Conservation (phyloP, 2,888 invertebrate species). For the Tanytarsus gracilentus region DNA sequence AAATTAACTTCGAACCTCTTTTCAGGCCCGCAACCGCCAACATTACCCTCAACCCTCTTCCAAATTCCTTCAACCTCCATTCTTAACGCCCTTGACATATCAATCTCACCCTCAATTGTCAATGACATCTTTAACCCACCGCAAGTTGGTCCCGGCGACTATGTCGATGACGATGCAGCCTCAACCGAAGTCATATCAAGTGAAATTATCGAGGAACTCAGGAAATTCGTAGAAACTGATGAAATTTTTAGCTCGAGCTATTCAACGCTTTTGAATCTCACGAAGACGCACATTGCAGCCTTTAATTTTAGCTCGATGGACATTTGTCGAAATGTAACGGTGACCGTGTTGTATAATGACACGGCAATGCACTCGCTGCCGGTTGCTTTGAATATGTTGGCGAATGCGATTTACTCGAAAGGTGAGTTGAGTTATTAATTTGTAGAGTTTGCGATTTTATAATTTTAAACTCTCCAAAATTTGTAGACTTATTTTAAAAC, state of each 20-base stretch:
- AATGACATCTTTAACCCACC: background rate
- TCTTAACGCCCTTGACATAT: background rate
- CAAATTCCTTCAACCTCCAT: background rate
- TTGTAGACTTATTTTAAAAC: no score
- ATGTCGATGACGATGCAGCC: background rate
- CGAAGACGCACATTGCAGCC: slow-evolving; percentile 59
- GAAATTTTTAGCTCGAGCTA: slow-evolving; percentile 52
- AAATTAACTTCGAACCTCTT: no score
- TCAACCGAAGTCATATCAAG: background rate
- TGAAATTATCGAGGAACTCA: background rate
- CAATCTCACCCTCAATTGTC: background rate
- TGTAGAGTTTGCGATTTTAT: no score
- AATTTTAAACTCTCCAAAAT: no score
- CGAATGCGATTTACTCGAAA: slow-evolving; percentile 59
- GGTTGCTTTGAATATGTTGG: slow-evolving; percentile 60
- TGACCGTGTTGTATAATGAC: slow-evolving; percentile 65
- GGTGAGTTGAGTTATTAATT: no score
- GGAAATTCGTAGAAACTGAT: background rate
- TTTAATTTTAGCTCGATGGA: slow-evolving; percentile 52
- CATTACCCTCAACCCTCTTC: no score
- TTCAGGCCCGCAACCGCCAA: no score
- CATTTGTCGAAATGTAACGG: slow-evolving; percentile 47
- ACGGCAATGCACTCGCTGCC: slow-evolving; percentile 72
- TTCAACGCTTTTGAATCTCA: slow-evolving; percentile 51
- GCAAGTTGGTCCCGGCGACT: background rate